Base-by-base conservation (phyloP, 2,797 vertebrate species). In the Cyclopterus lumpus region DNA sequence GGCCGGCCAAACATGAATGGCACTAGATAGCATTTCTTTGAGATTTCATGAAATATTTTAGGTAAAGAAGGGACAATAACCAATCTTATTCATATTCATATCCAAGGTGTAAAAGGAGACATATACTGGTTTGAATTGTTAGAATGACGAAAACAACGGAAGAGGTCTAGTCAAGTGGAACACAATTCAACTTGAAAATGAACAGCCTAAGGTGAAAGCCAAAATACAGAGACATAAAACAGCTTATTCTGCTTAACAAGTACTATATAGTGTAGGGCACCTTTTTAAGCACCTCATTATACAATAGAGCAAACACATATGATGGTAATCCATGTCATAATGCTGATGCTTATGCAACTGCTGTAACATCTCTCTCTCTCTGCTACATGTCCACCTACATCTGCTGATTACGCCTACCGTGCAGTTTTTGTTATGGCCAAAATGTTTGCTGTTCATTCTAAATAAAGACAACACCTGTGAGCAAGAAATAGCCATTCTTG, bases 381-480 rank as follows among this genome's bases (percentile, higher is more conserved):
- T 70, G 64, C 18, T 44, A 3, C 57, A 15, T 6, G 18, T 11
- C 44, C 77, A 66, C 46, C 68, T 86, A 75, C 77, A 57, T 55
- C 59, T 72, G 53, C 69, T 59, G 18, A 22, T 64, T 40, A 36
- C 22, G 57, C 59, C 58, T 38, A 49, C 28, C 2, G 5, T 60
- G 62, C 49, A 67, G 30, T 60, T 79, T 67, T 57, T 4, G 28
- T 28, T 73, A 8, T 22, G 10, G 69, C 34, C 18, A 63, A 72
- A 26, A 22, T 2, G 5, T 38, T 49, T 48, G 10, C 26, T 9
- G 1, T 64, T 77, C 3, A 1, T 51, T 81, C 67, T 74, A 62
- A 69, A 86, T 49, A 78, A 75, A 66, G 62, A 60, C n/a, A 65
- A 34, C 38, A 78, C 14, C 60, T 73, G 71, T 30, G 20, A 48